Percentiles rank a stretch among this genome's conserved stretches.
These are phyloP conservation scores for Remorina albescens DNA, from an alignment of 2,797 vertebrate species.

Conservation along the genomic window DNA sequence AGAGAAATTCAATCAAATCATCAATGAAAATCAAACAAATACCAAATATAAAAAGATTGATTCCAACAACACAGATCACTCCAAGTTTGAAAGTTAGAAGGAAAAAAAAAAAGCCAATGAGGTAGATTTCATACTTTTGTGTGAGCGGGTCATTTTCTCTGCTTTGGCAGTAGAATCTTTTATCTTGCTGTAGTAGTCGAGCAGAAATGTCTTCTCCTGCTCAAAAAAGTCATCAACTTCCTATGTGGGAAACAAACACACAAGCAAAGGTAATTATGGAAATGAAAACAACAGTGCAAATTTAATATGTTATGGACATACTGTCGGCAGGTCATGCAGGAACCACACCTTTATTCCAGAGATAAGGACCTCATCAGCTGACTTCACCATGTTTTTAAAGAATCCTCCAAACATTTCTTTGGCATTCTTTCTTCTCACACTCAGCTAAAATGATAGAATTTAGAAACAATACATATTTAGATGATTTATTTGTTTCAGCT, in stretches of 20 bases:
- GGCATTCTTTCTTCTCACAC: slow-evolving; percentile 95
- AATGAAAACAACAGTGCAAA: not conserved
- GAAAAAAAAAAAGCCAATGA: no score
- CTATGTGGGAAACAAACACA: slow-evolving; percentile 75
- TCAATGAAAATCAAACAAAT: slow-evolving; percentile 47
- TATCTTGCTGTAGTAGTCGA: slow-evolving; percentile 95
- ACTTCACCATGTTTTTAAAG: slow-evolving; percentile 96
- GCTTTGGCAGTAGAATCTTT: slow-evolving; percentile 96
- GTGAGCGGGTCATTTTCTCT: slow-evolving; percentile 96
- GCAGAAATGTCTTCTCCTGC: slow-evolving; percentile 96
- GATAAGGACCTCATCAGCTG: slow-evolving; percentile 96
- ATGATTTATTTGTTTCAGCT: not conserved
- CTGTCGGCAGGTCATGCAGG: not conserved
- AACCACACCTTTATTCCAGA: slow-evolving; percentile 93
- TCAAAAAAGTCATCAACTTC: slow-evolving; percentile 99
- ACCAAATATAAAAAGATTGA: not conserved
- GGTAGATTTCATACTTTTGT: slow-evolving; percentile 93
- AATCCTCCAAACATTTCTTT: slow-evolving; percentile 99
- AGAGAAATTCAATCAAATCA: slow-evolving; percentile 68
- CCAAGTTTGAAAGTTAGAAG: not conserved
- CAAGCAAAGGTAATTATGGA: slow-evolving; percentile 6
- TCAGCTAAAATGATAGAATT: slow-evolving; percentile 85
- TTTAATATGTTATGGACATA: not conserved
- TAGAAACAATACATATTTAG: slow-evolving; percentile 3
- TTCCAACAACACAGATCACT: not conserved